These are phyloP conservation scores for Agriopis marginaria DNA, from an alignment of 2,888 invertebrate species.

Conservation along the genomic window DNA sequence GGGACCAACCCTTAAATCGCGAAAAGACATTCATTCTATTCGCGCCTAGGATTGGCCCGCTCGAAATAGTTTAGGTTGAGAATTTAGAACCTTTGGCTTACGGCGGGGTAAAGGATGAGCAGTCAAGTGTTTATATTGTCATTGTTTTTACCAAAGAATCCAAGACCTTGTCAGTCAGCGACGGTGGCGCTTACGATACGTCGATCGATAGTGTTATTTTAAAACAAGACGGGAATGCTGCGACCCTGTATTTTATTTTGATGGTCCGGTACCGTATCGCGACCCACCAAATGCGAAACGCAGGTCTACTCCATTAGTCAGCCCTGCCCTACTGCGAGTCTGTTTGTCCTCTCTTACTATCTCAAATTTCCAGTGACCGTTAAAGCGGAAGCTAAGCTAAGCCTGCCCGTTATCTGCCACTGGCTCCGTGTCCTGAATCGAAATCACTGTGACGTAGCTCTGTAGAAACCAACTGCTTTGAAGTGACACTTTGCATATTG, in stretches of 20 bases:
- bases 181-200: too few species aligned
- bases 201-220: too few species aligned
- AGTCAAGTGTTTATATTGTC: too few species aligned
- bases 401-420: constrained; percentile 23
- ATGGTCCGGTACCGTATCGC: neutral
- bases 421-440: constrained; percentile 14
- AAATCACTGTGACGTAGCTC: constrained; percentile 13
- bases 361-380: constrained; percentile 17
- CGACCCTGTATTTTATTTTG: neutral
- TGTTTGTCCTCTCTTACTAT: neutral
- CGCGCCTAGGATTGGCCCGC: too few species aligned
- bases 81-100: too few species aligned
- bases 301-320: constrained; percentile 2
- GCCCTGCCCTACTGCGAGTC: neutral
- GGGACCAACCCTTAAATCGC: too few species aligned
- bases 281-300: neutral
- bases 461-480: neutral
- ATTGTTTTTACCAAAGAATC: too few species aligned
- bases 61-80: too few species aligned
- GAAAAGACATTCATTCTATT: too few species aligned
- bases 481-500: constrained; percentile 22
- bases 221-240: too few species aligned
- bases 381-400: constrained; percentile 23
- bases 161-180: too few species aligned
- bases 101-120: too few species aligned